Conservation (phyloP, 2,113 vertebrate species). For the Tragelaphus scriptus region DNA sequence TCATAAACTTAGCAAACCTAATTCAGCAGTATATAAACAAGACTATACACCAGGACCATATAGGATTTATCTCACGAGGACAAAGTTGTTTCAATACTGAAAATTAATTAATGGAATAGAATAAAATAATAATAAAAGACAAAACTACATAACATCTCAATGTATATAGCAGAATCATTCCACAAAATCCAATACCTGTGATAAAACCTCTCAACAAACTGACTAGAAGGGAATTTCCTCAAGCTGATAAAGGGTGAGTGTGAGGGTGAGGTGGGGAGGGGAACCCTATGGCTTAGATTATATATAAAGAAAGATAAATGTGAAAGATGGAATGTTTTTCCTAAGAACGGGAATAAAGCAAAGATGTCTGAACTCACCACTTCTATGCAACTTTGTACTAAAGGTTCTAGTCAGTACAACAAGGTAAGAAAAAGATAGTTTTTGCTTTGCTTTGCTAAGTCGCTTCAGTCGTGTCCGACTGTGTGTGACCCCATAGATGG, state of each 20-base stretch:
- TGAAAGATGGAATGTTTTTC: neutral
- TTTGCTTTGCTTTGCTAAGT: neutral
- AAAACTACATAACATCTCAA: neutral
- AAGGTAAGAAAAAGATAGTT: neutral
- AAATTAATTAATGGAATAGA: neutral
- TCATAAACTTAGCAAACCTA: neutral
- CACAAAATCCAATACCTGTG: neutral
- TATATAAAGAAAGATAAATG: neutral
- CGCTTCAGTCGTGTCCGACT: no score
- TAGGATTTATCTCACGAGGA: neutral
- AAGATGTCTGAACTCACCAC: neutral
- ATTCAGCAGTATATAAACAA: neutral
- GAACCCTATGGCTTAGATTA: neutral
- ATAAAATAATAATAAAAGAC: neutral
- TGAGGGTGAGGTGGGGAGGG: neutral
- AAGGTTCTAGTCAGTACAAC: neutral
- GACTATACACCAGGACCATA: neutral
- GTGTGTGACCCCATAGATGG: no score
- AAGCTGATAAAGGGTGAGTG: neutral
- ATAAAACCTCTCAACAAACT: neutral
- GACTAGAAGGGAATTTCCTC: neutral
- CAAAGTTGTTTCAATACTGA: neutral
- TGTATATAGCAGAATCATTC: neutral
- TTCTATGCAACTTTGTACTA: neutral
- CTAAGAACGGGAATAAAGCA: neutral